Conservation (phyloP, 2,797 vertebrate genomes). For the Darevskia nairensis region DNA sequence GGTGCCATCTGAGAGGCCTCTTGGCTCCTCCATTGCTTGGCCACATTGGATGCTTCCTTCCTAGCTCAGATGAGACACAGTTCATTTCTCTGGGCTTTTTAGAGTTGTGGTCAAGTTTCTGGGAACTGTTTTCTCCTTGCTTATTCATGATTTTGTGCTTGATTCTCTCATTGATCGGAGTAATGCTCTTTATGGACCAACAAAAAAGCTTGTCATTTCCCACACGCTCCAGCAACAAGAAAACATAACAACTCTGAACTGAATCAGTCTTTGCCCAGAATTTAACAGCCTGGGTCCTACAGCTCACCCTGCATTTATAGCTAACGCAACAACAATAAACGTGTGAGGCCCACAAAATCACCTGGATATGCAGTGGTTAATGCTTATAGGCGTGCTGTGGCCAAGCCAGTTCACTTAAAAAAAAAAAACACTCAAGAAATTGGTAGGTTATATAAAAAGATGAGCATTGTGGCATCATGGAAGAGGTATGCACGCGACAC, state of each 20-base stretch:
- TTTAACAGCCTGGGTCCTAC: neutral
- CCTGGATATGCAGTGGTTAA: conserved; percentile 11
- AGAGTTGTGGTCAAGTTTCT: neutral
- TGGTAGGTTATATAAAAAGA: conserved; percentile 66
- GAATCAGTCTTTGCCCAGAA: neutral
- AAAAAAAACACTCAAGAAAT: conserved; percentile 47
- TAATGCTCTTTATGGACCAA: conserved; percentile 1
- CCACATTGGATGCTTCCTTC: neutral
- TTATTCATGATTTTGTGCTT: neutral
- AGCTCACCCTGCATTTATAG: conserved; percentile 37
- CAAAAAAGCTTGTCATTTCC: neutral
- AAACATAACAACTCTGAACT: neutral
- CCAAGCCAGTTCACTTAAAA: conserved; percentile 25
- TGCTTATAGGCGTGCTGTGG: conserved; percentile 59
- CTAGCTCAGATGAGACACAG: neutral
- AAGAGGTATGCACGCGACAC: conserved; percentile 52
- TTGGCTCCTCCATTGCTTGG: neutral
- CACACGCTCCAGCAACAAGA: conserved; percentile 29
- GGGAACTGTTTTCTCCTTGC: neutral
- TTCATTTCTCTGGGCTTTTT: neutral
- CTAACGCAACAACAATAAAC: conserved; percentile 20
- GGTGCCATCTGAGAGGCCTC: neutral
- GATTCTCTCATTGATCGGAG: neutral
- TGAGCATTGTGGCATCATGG: conserved; percentile 43
- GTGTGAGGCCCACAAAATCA: conserved; percentile 25